Evolutionary conservation across 2,888 invertebrate species (phyloP).

Genomic region (Volucella bombylans): DNA sequence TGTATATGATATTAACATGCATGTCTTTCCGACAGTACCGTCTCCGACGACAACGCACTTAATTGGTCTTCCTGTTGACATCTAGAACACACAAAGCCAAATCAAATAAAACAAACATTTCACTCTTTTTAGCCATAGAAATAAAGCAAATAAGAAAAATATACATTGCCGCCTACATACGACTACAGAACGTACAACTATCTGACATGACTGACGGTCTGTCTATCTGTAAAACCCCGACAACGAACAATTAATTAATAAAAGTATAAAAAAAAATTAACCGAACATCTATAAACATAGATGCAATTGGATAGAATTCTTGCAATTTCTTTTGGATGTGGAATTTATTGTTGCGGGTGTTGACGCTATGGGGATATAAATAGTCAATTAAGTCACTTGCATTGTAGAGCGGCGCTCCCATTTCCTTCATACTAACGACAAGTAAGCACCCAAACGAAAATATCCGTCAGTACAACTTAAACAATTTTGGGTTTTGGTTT

Average conservation of each 20-base stretch:
- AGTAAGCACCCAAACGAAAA: constrained; percentile 28
- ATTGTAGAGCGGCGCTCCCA: constrained; percentile 65
- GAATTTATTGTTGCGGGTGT: constrained; percentile 68
- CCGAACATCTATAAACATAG: constrained; percentile 7
- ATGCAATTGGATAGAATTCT: constrained; percentile 57
- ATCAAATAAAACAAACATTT: constrained; percentile 5
- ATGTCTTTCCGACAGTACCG: constrained; percentile 96
- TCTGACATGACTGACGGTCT: neutral
- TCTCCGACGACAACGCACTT: constrained; percentile 96
- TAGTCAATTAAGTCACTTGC: constrained; percentile 72
- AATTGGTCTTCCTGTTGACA: constrained; percentile 96
- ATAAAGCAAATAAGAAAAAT: constrained; percentile 7
- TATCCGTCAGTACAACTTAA: neutral
- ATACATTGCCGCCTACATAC: constrained; percentile 41
- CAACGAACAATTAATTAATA: constrained; percentile 45
- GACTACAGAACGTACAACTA: neutral
- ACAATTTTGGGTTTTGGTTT: too few species aligned
- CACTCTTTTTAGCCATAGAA: constrained; percentile 24
- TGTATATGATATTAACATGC: constrained; percentile 96
- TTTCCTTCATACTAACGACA: constrained; percentile 28
- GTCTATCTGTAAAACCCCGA: too few species aligned
- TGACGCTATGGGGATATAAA: constrained; percentile 69
- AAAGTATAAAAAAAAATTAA: constrained; percentile 9
- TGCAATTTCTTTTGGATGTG: constrained; percentile 49
- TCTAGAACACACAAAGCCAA: constrained; percentile 79